Base-by-base conservation (phyloP, 2,113 vertebrate genomes). In the Rhombomys opimus region DNA sequence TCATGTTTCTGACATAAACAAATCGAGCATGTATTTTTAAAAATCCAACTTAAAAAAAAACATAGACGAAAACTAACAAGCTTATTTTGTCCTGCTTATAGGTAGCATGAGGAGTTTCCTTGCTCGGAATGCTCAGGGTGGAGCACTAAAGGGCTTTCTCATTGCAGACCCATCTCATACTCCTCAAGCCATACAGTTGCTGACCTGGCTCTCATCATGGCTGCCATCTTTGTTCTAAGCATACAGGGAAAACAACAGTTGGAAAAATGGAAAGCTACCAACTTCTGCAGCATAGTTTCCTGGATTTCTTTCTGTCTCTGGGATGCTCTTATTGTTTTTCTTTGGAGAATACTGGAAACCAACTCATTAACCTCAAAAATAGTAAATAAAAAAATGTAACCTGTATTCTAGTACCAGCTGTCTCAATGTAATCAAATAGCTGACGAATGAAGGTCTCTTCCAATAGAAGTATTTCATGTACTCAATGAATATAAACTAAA, bases 1-100 rank as follows among this genome's bases (percentile, higher is more conserved):
- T 80, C 67, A 89, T 67, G n/a, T 67, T 65, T 95, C 73, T 95
- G 88, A 52, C 46, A 77, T 61, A 90, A 52, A 87, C 46, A 63
- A 32, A 87, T 17, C 18, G 68, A 91, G 94, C 50, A 46, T 50
- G 46, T 46, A 50, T 81, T 67, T 86, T 27, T 14, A 63, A 61
- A 63, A 65, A 32, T 9, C 2, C 82, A 65, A 67, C 25, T 85
- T 67, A 13, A 85, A 46, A 30, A 84, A 72, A 68, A 38, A 11
- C 17, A 35, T 91, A 68, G 35, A 32, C 20, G 41, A 76, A 80
- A 84, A 17, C 46, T 87, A 63, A 65, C 18, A 61, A 41, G 18
- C 17, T 41, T 30, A 30, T 70, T 67, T 73, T 59, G 6, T 32
- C 7, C 7, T 18, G 27, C 22, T 20, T 4, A 18, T 50, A 6